Conservation (phyloP, 2,113 vertebrate species). For the Mixornis gularis region DNA sequence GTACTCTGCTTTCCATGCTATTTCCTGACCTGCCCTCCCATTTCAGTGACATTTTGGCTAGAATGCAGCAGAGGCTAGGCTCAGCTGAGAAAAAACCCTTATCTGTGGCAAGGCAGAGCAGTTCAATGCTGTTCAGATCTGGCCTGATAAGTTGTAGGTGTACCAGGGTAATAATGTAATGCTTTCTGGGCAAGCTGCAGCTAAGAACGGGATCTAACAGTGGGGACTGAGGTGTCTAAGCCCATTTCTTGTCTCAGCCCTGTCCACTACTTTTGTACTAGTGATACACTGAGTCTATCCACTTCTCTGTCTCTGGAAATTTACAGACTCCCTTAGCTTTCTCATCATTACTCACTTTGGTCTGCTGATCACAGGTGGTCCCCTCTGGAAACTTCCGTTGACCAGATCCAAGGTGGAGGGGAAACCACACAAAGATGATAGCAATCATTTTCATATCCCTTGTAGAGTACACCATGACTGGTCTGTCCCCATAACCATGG, state of each 20-base stretch:
- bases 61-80: background rate
- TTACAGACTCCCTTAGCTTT: background rate
- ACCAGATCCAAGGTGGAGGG: background rate
- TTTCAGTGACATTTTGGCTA: background rate
- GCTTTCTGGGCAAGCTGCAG: background rate
- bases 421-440: accelerated
- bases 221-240: background rate
- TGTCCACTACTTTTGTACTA: background rate
- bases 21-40: background rate
- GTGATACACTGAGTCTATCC: accelerated
- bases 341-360: background rate
- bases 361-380: background rate
- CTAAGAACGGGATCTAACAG: background rate
- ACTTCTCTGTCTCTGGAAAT: background rate
- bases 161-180: background rate
- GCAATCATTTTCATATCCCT: background rate
- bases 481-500: background rate
- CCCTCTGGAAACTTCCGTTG: background rate
- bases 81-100: background rate
- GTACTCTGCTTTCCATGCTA: background rate
- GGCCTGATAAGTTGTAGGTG: background rate
- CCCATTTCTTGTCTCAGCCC: background rate
- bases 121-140: background rate
- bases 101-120: background rate
- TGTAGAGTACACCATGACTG: background rate